phyloP scores from a whole-genome alignment of 2,113 vertebrate species.

The Ursus arctos region DNA sequence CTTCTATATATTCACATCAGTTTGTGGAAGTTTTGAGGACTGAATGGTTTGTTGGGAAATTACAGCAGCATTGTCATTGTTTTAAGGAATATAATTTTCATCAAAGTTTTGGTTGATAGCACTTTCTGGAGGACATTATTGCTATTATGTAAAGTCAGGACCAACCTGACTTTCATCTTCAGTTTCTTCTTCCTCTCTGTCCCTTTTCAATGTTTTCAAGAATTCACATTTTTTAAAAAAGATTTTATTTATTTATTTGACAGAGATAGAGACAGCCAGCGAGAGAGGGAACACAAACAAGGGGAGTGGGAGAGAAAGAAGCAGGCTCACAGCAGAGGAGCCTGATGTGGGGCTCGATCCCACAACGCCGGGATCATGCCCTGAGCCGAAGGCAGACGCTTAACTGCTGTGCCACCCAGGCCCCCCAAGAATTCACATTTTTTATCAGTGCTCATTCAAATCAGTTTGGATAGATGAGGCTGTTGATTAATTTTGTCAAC shows the following conservation, averaged over 20 bases:
- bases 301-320: too few species aligned
- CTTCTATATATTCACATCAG: constrained; percentile 52
- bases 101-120: constrained; percentile 83
- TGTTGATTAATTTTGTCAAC: constrained; percentile 82
- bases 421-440: constrained; percentile 83
- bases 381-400: too few species aligned
- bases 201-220: constrained; percentile 82
- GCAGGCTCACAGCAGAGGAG: too few species aligned
- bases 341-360: too few species aligned
- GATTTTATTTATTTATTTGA: too few species aligned
- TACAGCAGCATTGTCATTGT: constrained; percentile 75
- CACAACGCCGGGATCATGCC: too few species aligned
- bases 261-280: too few species aligned
- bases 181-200: constrained; percentile 77
- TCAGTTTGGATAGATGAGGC: constrained; percentile 84
- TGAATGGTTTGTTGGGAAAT: constrained; percentile 80
- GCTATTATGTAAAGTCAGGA: constrained; percentile 76
- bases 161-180: constrained; percentile 68
- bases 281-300: too few species aligned
- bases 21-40: constrained; percentile 82
- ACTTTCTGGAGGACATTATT: constrained; percentile 76
- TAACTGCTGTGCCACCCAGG: too few species aligned
- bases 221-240: constrained; percentile 84
- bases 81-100: constrained; percentile 73
- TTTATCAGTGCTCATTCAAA: constrained; percentile 81